These are phyloP conservation scores for Drosophila simulans DNA, from an alignment of 1,140 invertebrate species.

Conservation along the genomic window DNA sequence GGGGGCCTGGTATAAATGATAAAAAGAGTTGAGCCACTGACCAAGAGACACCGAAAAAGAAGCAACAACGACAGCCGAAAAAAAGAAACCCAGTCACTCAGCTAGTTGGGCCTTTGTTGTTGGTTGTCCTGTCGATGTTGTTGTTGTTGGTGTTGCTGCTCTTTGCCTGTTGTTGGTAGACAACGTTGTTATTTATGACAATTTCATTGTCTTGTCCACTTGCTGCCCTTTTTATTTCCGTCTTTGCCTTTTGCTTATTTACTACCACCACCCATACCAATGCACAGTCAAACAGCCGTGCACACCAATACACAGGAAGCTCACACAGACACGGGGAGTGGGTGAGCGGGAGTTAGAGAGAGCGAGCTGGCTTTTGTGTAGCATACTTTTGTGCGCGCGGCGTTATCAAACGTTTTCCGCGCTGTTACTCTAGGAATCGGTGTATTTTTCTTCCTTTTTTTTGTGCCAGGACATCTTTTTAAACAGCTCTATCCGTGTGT, in stretches of 20 bases:
- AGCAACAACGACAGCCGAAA: slow-evolving; percentile 8
- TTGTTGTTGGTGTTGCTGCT: slow-evolving; percentile 17
- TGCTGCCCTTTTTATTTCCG: slow-evolving; percentile 75
- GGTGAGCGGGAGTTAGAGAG: slow-evolving; percentile 23
- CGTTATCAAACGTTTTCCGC: slow-evolving; percentile 80
- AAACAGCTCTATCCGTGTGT: slow-evolving; percentile 53
- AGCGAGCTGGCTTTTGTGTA: slow-evolving; percentile 61
- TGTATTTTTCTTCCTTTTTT: slow-evolving; percentile 22
- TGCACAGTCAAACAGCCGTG: slow-evolving; percentile 4
- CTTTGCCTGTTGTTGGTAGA: slow-evolving; percentile 56
- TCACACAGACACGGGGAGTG: slow-evolving; percentile 21
- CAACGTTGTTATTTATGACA: slow-evolving; percentile 80
- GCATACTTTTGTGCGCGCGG: slow-evolving; percentile 72
- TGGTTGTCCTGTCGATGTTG: slow-evolving; percentile 18
- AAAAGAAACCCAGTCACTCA: slow-evolving; percentile 54
- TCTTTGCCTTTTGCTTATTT: slow-evolving; percentile 74
- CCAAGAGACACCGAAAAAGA: slow-evolving; percentile 54
- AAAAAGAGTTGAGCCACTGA: slow-evolving; percentile 78
- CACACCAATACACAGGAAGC: slow-evolving; percentile 14
- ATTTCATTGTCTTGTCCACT: slow-evolving; percentile 82
- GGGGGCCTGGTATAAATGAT: slow-evolving; percentile 64
- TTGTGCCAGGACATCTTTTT: slow-evolving; percentile 53
- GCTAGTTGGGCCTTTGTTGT: slow-evolving; percentile 60
- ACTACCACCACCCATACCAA: slow-evolving; percentile 42
- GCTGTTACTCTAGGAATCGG: slow-evolving; percentile 66